These are phyloP conservation scores for Bombylius discolor DNA, from an alignment of 2,888 invertebrate genomes.

Conservation along the genomic window DNA sequence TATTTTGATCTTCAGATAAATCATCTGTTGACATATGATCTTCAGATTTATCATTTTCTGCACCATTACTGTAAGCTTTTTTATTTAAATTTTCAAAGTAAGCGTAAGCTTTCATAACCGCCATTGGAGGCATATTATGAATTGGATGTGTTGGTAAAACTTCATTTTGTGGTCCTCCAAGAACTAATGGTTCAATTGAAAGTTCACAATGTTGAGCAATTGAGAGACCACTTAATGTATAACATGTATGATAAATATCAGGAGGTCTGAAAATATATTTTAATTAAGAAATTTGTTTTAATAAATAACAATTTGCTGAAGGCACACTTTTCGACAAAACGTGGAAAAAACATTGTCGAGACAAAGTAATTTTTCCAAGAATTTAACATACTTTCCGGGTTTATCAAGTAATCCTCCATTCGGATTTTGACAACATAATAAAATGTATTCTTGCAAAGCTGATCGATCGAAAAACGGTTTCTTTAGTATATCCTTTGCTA, in stretches of 20 bases:
- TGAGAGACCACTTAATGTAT: slow-evolving; percentile 86
- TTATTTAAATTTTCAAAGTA: slow-evolving; percentile 29
- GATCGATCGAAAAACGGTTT: slow-evolving; percentile 59
- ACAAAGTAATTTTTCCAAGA: neutral
- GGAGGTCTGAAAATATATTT: slow-evolving; percentile 45
- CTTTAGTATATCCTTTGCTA: slow-evolving; percentile 17
- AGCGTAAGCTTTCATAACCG: slow-evolving; percentile 39
- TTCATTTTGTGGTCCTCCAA: slow-evolving; percentile 57
- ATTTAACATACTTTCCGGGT: slow-evolving; percentile 68
- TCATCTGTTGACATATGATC: neutral
- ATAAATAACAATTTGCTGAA: neutral
- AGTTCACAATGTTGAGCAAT: slow-evolving; percentile 66
- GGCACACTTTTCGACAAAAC: neutral
- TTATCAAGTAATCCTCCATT: slow-evolving; percentile 91
- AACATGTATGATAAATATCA: slow-evolving; percentile 96
- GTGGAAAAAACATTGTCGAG: too few relatives aligned
- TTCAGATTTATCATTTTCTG: neutral
- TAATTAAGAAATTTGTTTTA: neutral
- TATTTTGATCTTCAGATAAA: neutral
- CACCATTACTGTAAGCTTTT: neutral
- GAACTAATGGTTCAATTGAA: slow-evolving; percentile 40
- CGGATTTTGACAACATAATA: slow-evolving; percentile 80
- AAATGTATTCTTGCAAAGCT: slow-evolving; percentile 88
- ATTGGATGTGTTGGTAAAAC: slow-evolving; percentile 66
- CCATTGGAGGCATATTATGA: slow-evolving; percentile 65